Evolutionary conservation across 2,888 invertebrate genomes (phyloP).

Genomic region (Galerucella calmariensis): DNA sequence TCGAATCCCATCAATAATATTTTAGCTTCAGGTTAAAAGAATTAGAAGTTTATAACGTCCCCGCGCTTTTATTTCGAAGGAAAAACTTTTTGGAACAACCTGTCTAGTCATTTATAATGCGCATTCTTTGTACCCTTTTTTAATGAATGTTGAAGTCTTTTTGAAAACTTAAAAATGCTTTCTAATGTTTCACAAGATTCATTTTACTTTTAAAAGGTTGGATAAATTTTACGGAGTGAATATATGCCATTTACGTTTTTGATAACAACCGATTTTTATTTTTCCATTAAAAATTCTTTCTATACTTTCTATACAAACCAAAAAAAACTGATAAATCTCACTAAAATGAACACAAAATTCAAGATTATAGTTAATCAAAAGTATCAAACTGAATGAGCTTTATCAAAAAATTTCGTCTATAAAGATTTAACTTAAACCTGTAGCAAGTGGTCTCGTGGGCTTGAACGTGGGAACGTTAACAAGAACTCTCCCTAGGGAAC

Average conservation of each 20-base stretch:
- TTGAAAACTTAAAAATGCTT: conserved; percentile 45
- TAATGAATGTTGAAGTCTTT: conserved; percentile 40
- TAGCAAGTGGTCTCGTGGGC: conserved; percentile 60
- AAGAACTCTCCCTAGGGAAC: conserved; percentile 53
- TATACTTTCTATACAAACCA: too few relatives aligned
- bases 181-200: conserved; percentile 41
- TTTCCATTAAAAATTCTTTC: too few relatives aligned
- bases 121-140: conserved; percentile 44
- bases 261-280: background rate
- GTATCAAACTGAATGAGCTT: too few relatives aligned
- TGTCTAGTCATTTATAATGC: conserved; percentile 54
- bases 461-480: conserved; percentile 57
- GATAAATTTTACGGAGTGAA: conserved; percentile 31
- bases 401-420: background rate
- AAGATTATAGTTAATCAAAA: too few relatives aligned
- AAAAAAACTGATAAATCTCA: too few relatives aligned
- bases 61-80: conserved; percentile 48
- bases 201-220: conserved; percentile 31
- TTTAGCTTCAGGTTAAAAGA: conserved; percentile 58
- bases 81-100: conserved; percentile 50
- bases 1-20: conserved; percentile 59
- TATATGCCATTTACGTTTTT: conserved; percentile 14
- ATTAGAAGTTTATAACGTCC: conserved; percentile 56
- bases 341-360: too few relatives aligned
- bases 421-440: conserved; percentile 58